Evolutionary conservation across 2,888 invertebrate species (phyloP).

Genomic region (Tetropium fuscum): DNA sequence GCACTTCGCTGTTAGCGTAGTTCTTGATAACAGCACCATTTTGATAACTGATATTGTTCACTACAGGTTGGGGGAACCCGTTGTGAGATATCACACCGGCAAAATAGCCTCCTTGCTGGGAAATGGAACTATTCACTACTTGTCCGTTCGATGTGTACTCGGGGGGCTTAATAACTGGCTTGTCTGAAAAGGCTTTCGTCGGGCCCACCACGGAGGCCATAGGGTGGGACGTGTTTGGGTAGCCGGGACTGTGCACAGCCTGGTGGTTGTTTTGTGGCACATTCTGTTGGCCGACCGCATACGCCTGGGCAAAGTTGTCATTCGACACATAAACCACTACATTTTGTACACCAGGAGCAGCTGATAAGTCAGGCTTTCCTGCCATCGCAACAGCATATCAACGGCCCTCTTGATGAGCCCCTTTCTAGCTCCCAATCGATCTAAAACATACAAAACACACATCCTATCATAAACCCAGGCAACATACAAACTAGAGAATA

Average conservation of each 20-base stretch:
- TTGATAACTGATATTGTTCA: slow-evolving; percentile 57
- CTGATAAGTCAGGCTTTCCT: slow-evolving; percentile 82
- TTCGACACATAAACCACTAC: slow-evolving; percentile 72
- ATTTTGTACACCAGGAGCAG: slow-evolving; percentile 68
- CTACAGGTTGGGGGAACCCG: slow-evolving; percentile 56
- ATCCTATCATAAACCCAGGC: not conserved
- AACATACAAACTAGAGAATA: not conserved
- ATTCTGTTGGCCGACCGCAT: slow-evolving; percentile 68
- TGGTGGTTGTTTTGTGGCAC: slow-evolving; percentile 59
- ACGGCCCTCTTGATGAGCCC: slow-evolving; percentile 70
- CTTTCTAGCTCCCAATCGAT: slow-evolving; percentile 61
- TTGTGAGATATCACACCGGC: slow-evolving; percentile 61
- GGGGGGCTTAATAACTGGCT: slow-evolving; percentile 48
- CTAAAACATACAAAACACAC: slow-evolving; percentile 52
- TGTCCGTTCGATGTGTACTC: slow-evolving; percentile 50
- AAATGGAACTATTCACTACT: slow-evolving; percentile 28
- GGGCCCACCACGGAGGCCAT: slow-evolving; percentile 59
- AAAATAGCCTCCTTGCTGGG: slow-evolving; percentile 47
- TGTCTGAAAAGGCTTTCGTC: slow-evolving; percentile 52
- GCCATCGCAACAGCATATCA: slow-evolving; percentile 82
- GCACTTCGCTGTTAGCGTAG: slow-evolving; percentile 52
- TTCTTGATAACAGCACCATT: slow-evolving; percentile 52
- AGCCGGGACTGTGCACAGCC: slow-evolving; percentile 64
- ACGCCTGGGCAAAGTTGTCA: slow-evolving; percentile 69
- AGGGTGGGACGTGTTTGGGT: slow-evolving; percentile 54